Conservation (phyloP, 2,888 invertebrate genomes). For the Chalcosyrphus nemorum region DNA sequence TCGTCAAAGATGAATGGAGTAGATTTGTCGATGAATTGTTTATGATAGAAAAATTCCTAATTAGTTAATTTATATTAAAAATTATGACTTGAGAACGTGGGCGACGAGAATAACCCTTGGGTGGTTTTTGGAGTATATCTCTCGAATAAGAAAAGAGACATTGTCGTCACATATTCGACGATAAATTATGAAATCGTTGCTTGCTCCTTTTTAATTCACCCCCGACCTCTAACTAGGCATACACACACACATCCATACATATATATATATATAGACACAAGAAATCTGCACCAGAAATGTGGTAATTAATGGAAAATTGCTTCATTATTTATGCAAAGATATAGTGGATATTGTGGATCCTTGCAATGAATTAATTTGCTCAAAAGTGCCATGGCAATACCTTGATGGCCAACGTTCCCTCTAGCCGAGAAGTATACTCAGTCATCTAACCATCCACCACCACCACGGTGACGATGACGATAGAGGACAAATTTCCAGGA, state of each 20-base stretch:
- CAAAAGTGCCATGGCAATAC: slow-evolving; percentile 61
- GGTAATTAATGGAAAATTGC: slow-evolving; percentile 74
- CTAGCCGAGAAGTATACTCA: not conserved
- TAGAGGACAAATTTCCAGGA: slow-evolving; percentile 40
- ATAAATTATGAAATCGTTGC: slow-evolving; percentile 62
- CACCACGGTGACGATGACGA: slow-evolving; percentile 19
- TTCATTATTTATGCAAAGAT: slow-evolving; percentile 74
- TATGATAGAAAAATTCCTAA: slow-evolving; percentile 67
- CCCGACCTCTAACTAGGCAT: not conserved
- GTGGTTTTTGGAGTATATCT: slow-evolving; percentile 11
- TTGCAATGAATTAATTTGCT: slow-evolving; percentile 72
- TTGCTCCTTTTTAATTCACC: slow-evolving; percentile 33
- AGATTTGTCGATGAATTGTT: slow-evolving; percentile 69
- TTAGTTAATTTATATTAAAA: slow-evolving; percentile 73
- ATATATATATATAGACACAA: not conserved
- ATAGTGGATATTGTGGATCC: slow-evolving; percentile 68
- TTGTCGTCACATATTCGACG: slow-evolving; percentile 51
- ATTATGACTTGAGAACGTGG: slow-evolving; percentile 56
- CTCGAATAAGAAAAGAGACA: slow-evolving; percentile 12
- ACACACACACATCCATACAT: not conserved
- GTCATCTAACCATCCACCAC: not conserved
- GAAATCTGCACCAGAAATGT: slow-evolving; percentile 71
- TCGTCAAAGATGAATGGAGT: slow-evolving; percentile 42
- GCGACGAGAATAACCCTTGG: slow-evolving; percentile 40
- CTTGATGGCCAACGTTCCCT: slow-evolving; percentile 57